A percentile compares a stretch with the other conserved stretches of the same genome.
These are phyloP conservation scores for Lysandra coridon DNA, from an alignment of 2,888 invertebrate species.

Conservation along the genomic window DNA sequence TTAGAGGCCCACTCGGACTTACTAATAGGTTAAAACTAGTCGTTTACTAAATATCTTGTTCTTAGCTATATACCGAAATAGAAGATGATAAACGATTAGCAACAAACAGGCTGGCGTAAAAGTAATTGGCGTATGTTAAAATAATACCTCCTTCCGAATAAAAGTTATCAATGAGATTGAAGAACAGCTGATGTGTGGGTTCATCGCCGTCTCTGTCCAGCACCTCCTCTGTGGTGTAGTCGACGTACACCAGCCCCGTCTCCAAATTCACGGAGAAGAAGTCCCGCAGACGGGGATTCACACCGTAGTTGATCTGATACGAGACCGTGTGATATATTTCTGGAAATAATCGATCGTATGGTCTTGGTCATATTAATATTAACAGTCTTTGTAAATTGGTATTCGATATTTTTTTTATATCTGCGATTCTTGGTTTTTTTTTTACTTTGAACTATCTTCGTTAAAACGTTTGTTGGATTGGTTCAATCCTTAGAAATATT, in stretches of 20 bases:
- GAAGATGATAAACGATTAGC: no score
- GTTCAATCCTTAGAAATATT: background rate
- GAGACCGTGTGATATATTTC: slow-evolving; percentile 75
- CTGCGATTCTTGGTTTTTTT: no score
- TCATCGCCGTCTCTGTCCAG: slow-evolving; percentile 77
- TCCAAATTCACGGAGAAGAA: slow-evolving; percentile 76
- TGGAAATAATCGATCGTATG: slow-evolving; percentile 42
- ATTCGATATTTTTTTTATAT: no score
- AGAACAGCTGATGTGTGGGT: slow-evolving; percentile 67
- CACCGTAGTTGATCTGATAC: slow-evolving; percentile 75
- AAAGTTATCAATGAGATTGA: slow-evolving; percentile 79
- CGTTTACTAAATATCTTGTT: background rate
- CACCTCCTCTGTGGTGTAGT: slow-evolving; percentile 62
- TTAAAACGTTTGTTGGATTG: no score
- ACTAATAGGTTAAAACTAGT: background rate
- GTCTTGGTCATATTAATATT: background rate
- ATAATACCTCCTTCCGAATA: slow-evolving; percentile 62
- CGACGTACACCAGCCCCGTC: slow-evolving; percentile 69
- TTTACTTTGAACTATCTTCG: no score
- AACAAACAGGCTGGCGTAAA: no score
- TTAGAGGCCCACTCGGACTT: no score
- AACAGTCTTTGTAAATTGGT: no score
- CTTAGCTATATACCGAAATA: no score
- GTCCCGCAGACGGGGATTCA: slow-evolving; percentile 62
- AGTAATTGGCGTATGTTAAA: background rate